Evolutionary conservation across 2,113 vertebrate species (phyloP), one percentile per base, ranked within the genome.

Genomic region (Catharus bicknelli): DNA sequence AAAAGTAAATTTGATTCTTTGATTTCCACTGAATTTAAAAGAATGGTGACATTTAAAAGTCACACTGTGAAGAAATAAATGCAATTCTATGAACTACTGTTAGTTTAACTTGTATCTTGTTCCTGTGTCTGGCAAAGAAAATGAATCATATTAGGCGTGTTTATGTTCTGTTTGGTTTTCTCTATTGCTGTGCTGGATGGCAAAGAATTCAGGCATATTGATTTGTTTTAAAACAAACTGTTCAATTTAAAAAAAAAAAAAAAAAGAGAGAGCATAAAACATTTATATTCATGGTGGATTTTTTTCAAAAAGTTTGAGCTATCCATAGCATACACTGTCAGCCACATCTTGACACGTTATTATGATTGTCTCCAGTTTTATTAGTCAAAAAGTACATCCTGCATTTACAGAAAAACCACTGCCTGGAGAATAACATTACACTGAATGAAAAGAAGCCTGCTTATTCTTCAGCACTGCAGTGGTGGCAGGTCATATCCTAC

Each of bases 91-190:
- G 70, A 91, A 76, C 26, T 80, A 36, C 34, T 63, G 21, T 57
- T 93, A 82, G 36, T 70, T 88, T 83, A 82, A 58, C 51, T 83
- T 76, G 58, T 79, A 73, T 64, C 69, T 68, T 84, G 18, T 50
- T 91, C 80, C 75, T 61, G 38, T 70, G n/a, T 76, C 84, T 83
- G 82, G 70, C 82, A 91, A 89, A 90, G 68, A 89, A 94, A 94
- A 92, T 70, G 7, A 90, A 93, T 94, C 69, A 55, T 27, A 12
- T 94, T 79, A 76, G 70, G 30, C 16, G 25, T 62, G 38, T 93
- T 92, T 84, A 86, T 79, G 32, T 72, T 88, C 66, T 64, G 22
- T 90, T 88, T 51, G 30, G 9, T 85, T 77, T 91, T 88, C 82
- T 83, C 54, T 78, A 58, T 80, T 72, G 80, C 43, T 90, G 29